These are phyloP conservation scores for Drosophila navojoa DNA, from an alignment of 1,140 invertebrate species.

Conservation along the genomic window DNA sequence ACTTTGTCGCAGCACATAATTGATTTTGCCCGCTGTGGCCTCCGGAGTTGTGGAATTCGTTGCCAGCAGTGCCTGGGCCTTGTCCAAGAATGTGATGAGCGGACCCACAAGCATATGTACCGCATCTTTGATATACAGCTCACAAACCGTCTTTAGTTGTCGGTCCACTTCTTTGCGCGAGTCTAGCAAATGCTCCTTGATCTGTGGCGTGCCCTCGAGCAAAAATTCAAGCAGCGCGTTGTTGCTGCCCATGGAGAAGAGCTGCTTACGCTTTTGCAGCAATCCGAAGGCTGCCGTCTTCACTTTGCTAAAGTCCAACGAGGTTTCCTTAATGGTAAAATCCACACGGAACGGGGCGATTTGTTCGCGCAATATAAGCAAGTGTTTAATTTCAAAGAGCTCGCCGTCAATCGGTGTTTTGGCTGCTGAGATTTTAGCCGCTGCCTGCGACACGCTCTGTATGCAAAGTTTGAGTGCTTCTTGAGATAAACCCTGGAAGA, in stretches of 20 bases:
- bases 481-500: slow-evolving; percentile 98
- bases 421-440: slow-evolving; percentile 87
- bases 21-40: slow-evolving; percentile 48
- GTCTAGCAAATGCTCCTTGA: slow-evolving; percentile 95
- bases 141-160: slow-evolving; percentile 95
- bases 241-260: slow-evolving; percentile 94
- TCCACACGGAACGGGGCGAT: slow-evolving; percentile 99
- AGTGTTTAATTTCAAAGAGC: slow-evolving; percentile 98
- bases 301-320: slow-evolving; percentile 95
- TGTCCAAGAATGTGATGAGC: slow-evolving; percentile 89
- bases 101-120: slow-evolving; percentile 91
- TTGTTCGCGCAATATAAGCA: slow-evolving; percentile 98
- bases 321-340: slow-evolving; percentile 96
- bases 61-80: slow-evolving; percentile 85
- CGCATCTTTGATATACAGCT: slow-evolving; percentile 93
- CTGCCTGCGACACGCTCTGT: slow-evolving; percentile 93
- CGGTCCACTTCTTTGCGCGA: slow-evolving; percentile 97
- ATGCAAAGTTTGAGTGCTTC: slow-evolving; percentile 97
- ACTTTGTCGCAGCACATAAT: slow-evolving; percentile 81
- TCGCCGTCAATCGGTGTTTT: slow-evolving; percentile 94
- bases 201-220: slow-evolving; percentile 94
- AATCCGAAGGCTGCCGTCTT: slow-evolving; percentile 94
- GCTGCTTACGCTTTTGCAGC: slow-evolving; percentile 92
- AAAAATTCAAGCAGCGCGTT: slow-evolving; percentile 97
- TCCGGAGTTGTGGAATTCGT: slow-evolving; percentile 13